phyloP scores from a whole-genome alignment of 2,888 invertebrate genomes.

The Idaea biselata region DNA sequence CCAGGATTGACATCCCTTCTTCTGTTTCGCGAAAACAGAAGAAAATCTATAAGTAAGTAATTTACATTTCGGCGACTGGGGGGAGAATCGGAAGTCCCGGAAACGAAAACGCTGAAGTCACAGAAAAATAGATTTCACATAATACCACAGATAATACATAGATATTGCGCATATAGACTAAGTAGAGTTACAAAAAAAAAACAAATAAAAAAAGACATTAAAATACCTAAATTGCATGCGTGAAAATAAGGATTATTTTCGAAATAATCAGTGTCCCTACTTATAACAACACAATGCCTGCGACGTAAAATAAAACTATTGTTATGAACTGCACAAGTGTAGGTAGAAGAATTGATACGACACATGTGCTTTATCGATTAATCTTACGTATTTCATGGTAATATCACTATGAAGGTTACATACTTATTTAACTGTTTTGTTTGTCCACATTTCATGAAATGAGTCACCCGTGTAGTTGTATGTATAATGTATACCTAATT shows the following conservation, averaged over 20 bases:
- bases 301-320: conserved; percentile 1
- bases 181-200: no score
- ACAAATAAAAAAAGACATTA: neutral
- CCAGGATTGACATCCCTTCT: no score
- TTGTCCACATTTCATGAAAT: neutral
- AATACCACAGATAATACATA: no score
- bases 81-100: no score
- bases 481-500: neutral
- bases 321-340: neutral
- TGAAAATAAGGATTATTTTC: neutral
- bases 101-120: no score
- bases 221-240: neutral
- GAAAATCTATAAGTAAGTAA: no score
- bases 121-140: no score
- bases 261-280: no score
- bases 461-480: neutral
- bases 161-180: no score
- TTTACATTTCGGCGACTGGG: no score
- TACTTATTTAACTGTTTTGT: neutral
- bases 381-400: neutral
- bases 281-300: neutral
- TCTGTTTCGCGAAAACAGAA: no score
- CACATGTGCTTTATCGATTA: neutral
- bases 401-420: neutral
- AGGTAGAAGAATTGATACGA: neutral